phyloP scores from a whole-genome alignment of 2,888 invertebrate species.

The Cephus sareptanus region DNA sequence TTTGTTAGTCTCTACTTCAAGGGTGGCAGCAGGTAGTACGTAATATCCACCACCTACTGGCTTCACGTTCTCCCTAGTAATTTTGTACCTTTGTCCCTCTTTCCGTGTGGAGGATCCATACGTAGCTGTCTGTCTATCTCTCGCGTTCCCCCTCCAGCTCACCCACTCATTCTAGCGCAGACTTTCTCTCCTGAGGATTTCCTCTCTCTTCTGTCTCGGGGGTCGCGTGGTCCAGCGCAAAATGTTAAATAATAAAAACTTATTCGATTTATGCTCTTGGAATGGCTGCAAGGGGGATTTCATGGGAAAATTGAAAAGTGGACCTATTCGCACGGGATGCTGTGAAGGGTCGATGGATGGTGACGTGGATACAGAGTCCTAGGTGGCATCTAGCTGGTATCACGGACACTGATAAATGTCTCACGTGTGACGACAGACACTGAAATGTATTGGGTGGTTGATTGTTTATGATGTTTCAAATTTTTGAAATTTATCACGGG shows the following conservation, averaged over 20 bases:
- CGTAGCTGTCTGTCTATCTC: slow-evolving; percentile 5
- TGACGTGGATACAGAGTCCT: neutral
- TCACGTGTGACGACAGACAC: neutral
- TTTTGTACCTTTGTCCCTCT: slow-evolving; percentile 7
- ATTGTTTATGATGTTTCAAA: neutral
- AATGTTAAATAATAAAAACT: slow-evolving; percentile 52
- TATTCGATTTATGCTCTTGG: slow-evolving; percentile 44
- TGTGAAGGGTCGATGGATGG: neutral
- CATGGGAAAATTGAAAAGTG: slow-evolving; percentile 50
- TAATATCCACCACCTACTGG: neutral
- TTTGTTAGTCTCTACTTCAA: neutral
- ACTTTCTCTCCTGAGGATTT: neutral
- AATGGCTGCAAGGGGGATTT: slow-evolving; percentile 8
- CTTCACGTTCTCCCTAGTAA: neutral
- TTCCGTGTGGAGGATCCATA: slow-evolving; percentile 14
- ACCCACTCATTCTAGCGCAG: neutral
- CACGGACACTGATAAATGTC: neutral
- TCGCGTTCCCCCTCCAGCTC: neutral
- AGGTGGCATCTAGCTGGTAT: neutral
- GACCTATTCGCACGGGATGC: slow-evolving; percentile 16
- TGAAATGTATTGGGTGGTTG: neutral
- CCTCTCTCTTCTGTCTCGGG: neutral
- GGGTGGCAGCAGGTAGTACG: neutral
- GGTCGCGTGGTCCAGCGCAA: neutral
- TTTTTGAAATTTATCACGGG: neutral